Evolutionary conservation across 1,140 invertebrate species (phyloP).

Genomic region (Meloidogyne exigua): DNA sequence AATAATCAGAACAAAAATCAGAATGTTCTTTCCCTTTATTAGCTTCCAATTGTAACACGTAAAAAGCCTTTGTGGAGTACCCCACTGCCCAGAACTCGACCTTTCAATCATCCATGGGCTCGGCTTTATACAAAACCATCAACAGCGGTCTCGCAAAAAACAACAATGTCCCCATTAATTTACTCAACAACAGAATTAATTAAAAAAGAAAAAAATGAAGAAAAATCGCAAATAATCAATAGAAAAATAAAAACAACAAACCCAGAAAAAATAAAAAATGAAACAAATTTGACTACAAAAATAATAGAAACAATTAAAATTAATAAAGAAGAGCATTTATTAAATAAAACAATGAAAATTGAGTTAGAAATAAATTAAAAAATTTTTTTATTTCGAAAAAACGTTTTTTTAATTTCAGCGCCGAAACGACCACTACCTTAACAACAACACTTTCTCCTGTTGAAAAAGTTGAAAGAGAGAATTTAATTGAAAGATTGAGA

Average conservation of each 20-base stretch:
- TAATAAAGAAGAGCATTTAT: neutral
- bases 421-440: neutral
- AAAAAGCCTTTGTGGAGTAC: conserved; percentile 22
- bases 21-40: neutral
- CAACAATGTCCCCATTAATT: neutral
- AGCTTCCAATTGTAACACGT: conserved; percentile 24
- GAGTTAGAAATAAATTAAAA: neutral
- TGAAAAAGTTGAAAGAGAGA: neutral
- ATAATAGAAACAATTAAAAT: neutral
- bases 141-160: conserved; percentile 8
- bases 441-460: neutral
- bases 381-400: too few species aligned
- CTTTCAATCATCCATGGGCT: neutral
- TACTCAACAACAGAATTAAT: neutral
- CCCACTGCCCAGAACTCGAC: neutral
- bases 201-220: neutral
- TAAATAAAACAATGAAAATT: conserved; percentile 4
- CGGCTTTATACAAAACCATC: conserved; percentile 13
- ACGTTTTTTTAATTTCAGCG: too few species aligned
- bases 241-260: neutral
- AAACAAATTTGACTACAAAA: conserved; percentile 7
- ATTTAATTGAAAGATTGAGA: neutral
- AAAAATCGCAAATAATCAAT: neutral
- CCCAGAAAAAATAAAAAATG: conserved; percentile 5
- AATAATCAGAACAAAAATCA: neutral